Percentiles rank a stretch among this genome's conserved stretches.
Evolutionary conservation across 2,888 invertebrate species (phyloP).

Genomic region (Quadroppia sp.): DNA sequence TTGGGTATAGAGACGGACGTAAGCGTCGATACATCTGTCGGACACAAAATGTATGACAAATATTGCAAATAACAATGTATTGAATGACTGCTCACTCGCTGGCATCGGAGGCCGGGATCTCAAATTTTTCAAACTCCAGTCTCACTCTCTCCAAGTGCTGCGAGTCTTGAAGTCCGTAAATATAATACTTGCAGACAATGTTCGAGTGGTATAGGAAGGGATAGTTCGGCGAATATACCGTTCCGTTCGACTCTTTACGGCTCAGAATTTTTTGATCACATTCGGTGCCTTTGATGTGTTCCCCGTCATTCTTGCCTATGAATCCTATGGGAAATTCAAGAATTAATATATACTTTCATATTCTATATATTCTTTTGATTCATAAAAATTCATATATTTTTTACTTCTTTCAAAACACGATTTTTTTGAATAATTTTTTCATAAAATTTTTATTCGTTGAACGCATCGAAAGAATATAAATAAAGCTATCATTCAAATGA

Average conservation of each 20-base stretch:
- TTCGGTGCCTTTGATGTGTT: constrained; percentile 87
- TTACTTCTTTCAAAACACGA: no score
- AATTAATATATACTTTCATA: no score
- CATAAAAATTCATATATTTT: no score
- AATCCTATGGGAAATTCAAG: constrained; percentile 64
- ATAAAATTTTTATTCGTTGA: no score
- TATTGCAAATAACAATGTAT: neutral
- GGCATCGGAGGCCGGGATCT: constrained; percentile 63
- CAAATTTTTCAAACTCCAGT: constrained; percentile 80
- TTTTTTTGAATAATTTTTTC: no score
- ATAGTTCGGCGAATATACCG: constrained; percentile 92
- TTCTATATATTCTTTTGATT: no score
- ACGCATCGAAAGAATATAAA: no score
- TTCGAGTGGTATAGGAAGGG: constrained; percentile 92
- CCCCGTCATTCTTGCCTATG: constrained; percentile 85
- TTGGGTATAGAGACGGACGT: constrained; percentile 41
- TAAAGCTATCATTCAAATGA: neutral
- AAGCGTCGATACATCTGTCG: constrained; percentile 40
- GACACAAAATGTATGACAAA: neutral
- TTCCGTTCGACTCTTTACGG: constrained; percentile 84
- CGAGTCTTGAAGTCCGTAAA: constrained; percentile 96
- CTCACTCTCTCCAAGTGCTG: constrained; percentile 91
- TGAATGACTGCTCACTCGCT: constrained; percentile 39
- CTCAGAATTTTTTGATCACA: constrained; percentile 97
- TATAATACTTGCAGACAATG: constrained; percentile 94